These are phyloP conservation scores for Dicaeum eximium DNA, from an alignment of 2,113 vertebrate species.

Conservation along the genomic window DNA sequence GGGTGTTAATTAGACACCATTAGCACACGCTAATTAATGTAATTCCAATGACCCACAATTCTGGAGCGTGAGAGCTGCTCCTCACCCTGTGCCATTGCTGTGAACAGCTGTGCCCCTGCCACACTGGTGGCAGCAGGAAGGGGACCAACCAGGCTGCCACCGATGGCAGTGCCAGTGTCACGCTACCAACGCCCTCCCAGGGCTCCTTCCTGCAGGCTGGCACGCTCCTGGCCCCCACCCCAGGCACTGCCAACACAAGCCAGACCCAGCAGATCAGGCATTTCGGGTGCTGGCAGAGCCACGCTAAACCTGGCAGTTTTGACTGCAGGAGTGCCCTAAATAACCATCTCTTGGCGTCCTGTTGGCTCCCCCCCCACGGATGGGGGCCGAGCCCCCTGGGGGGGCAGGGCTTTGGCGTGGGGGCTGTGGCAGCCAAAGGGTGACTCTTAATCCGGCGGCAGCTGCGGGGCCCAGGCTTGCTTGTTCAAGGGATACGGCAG, in stretches of 20 bases:
- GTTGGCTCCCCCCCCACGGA: neutral
- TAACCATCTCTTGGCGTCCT: neutral
- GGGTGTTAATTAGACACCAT: slow-evolving; percentile 33
- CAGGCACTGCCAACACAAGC: neutral
- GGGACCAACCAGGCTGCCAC: accelerated
- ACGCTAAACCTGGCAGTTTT: neutral
- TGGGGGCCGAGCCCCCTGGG: accelerated
- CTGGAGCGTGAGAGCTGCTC: slow-evolving; percentile 57
- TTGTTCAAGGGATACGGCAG: slow-evolving; percentile 67
- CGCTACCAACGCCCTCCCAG: neutral
- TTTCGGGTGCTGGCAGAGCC: neutral
- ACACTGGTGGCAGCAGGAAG: neutral
- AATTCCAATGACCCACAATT: slow-evolving; percentile 43
- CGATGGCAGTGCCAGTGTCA: neutral
- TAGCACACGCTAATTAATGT: slow-evolving; percentile 39
- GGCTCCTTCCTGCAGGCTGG: neutral
- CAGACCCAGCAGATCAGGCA: neutral
- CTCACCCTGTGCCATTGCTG: neutral
- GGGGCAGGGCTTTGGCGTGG: accelerated
- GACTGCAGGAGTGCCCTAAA: neutral
- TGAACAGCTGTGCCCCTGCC: neutral
- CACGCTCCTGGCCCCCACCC: neutral
- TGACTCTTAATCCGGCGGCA: slow-evolving; percentile 37
- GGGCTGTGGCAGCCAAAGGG: slow-evolving; percentile 4
- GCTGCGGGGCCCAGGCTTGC: slow-evolving; percentile 46